Evolutionary conservation across 1,140 invertebrate genomes (phyloP).

Genomic region (Drosophila saltans): DNA sequence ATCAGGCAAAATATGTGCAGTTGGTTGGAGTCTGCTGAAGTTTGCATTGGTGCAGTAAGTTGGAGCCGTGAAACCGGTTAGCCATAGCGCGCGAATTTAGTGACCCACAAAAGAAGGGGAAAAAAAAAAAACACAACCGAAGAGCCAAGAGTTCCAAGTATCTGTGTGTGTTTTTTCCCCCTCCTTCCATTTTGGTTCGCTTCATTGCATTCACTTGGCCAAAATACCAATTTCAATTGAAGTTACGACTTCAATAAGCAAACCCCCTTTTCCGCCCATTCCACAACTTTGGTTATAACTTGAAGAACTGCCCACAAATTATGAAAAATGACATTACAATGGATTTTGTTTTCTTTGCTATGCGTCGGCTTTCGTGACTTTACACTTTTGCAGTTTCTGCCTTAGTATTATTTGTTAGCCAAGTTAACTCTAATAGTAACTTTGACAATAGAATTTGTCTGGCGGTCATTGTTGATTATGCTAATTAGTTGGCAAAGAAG

Average conservation of each 20-base stretch:
- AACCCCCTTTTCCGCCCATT: not conserved
- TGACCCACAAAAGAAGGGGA: slow-evolving; percentile 46
- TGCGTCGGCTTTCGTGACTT: not conserved
- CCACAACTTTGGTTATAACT: not conserved
- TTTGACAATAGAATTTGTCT: slow-evolving; percentile 15
- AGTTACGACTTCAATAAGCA: slow-evolving; percentile 15
- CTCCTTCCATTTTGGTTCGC: slow-evolving; percentile 24
- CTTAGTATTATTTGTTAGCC: not conserved
- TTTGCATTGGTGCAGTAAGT: slow-evolving; percentile 7
- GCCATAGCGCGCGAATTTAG: slow-evolving; percentile 32
- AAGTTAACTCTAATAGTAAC: not conserved
- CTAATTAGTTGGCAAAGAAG: not conserved
- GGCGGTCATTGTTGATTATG: slow-evolving; percentile 13
- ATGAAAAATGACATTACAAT: slow-evolving; percentile 31
- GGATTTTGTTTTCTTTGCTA: not conserved
- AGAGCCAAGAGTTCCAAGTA: slow-evolving; percentile 23
- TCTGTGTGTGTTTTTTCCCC: not conserved
- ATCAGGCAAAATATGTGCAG: slow-evolving; percentile 29
- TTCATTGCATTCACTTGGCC: slow-evolving; percentile 53
- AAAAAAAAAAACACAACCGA: not conserved
- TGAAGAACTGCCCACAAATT: slow-evolving; percentile 45
- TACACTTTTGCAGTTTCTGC: slow-evolving; percentile 31
- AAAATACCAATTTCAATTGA: slow-evolving; percentile 3
- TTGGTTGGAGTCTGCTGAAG: slow-evolving; percentile 9
- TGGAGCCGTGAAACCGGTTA: slow-evolving; percentile 62